Evolutionary conservation across 2,113 vertebrate species (phyloP), one percentile per base, ranked within the genome.

Genomic region (Potamarius usumacintae): DNA sequence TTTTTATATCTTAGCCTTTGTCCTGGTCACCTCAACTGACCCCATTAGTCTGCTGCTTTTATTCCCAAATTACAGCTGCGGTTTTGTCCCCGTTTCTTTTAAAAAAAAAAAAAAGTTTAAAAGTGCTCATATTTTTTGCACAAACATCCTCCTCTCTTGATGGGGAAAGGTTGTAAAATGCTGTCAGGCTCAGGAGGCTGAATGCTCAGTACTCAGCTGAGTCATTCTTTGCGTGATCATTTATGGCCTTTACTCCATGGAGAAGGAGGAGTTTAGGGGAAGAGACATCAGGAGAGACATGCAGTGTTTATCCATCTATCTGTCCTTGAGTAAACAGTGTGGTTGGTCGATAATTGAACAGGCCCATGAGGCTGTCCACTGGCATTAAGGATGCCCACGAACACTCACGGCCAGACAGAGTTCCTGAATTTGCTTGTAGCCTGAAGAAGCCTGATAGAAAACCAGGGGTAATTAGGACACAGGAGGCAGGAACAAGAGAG

Each of bases 211-310:
- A 58, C 74, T 67, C 34, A 57, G 86, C 72, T 87, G 83, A 89
- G 89, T 87, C 89, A 87, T 87, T 34, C 82, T 69, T 27, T 82
- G 71, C 65, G 57, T 83, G n/a, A 72, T 67, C 58, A 58, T 67
- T 77, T 22, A 25, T 53, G 52, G 76, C 60, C 63, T 86, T 67
- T 48, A 81, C 20, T n/a, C 27, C 60, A 22, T 30, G 42, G 60
- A 86, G 62, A 30, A n/a, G 62, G 17, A 10, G 52, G 76, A 80
- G 58, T 57, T 53, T 57, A 57, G 52, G 27, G 58, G 50, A 71
- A n/a, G 20, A 69, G 20, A 80, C 25, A 50, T 63, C 60, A 85
- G 22, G 30, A 72, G 27, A 50, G 22, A 76, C 17, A 11, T 85
- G n/a, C 52, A 42, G n/a, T 30, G 76, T 60, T 69, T 85, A 77